Percentiles rank a stretch among this genome's conserved stretches.
phyloP scores from a whole-genome alignment of 2,797 vertebrate species.

The Enteromius paludinosus region DNA sequence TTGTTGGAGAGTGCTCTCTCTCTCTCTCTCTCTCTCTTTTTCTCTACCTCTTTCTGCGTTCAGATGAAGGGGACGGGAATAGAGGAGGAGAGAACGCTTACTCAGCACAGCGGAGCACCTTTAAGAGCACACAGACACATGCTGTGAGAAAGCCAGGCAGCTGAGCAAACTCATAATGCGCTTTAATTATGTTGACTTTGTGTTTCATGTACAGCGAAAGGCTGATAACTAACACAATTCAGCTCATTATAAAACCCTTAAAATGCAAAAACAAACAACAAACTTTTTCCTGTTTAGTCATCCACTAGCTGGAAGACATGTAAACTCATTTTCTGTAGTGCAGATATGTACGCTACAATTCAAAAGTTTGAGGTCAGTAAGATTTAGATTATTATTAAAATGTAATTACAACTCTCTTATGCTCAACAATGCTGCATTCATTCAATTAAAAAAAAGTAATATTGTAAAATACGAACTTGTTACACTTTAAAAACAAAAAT shows the following conservation, averaged over 20 bases:
- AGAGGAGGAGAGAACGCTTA: slow-evolving; percentile 65
- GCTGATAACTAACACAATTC: background rate
- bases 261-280: background rate
- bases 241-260: slow-evolving; percentile 6
- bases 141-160: slow-evolving; percentile 40
- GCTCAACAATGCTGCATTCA: background rate
- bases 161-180: slow-evolving; percentile 64
- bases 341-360: background rate
- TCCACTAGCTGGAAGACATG: background rate
- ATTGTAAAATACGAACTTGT: background rate
- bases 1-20: slow-evolving; percentile 62
- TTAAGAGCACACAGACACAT: slow-evolving; percentile 61
- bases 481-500: background rate
- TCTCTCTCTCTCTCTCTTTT: slow-evolving; percentile 8
- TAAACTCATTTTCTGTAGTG: background rate
- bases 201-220: slow-evolving; percentile 48
- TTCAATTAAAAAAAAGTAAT: background rate
- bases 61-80: slow-evolving; percentile 62
- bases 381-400: background rate
- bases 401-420: background rate
- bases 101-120: slow-evolving; percentile 68
- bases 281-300: background rate
- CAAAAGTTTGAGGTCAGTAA: background rate
- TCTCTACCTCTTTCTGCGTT: slow-evolving; percentile 64
- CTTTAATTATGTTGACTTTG: slow-evolving; percentile 64